Evolutionary conservation across 2,113 vertebrate species (phyloP), one percentile per base, ranked within the genome.

Genomic region (Thalassarche chlororhynchos): DNA sequence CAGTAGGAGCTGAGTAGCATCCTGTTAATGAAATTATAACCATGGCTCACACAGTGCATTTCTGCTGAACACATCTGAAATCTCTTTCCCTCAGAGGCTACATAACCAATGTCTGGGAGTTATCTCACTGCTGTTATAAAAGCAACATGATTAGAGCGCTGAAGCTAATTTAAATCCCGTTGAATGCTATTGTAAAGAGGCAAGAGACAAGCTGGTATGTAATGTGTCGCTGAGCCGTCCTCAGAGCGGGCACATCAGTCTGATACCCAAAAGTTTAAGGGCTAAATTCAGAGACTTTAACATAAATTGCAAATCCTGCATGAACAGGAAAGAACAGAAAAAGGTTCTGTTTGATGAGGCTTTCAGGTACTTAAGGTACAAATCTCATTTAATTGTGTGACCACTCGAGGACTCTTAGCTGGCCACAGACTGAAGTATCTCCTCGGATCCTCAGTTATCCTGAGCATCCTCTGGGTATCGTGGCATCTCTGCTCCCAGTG

Each of bases 21-120:
- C 86, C 80, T 54, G 57, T 80, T 96, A 96, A 97, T 96, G 95
- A 90, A 96, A 96, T 95, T 95, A 96, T 69, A 93, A 87, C 77
- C 74, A 72, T 32, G 88, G 92, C 85, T 94, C 87, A 51, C 94
- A 88, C 31, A 17, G 82, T 20, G 69, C 75, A 23, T 92, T 92
- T 88, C 93, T 97, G 90, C 90, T 69, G 89, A 96, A 89, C 82
- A 34, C 68, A 71, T 89, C 93, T 82, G 80, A 89, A 97, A 96
- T 87, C 77, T 89, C 84, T 79, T 89, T 84, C 86, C 94, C 92
- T 80, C 72, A 69, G 74, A 94, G 93, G 89, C 94, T 86, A 55
- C 61, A 66, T 29, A 93, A 70, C 89, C 78, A 94, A 17, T 0
- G 51, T 69, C 87, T 78, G 80, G 86, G 93, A 96, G 79, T 88